Conservation (phyloP, 2,113 vertebrate genomes). For the cat (Felis catus) region F.catus_Fca126_mat1.0 CM031412.1:150270501-150271000, state of each 20-base stretch:
- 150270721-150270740: background rate
- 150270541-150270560: conserved; percentile 34
- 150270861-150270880: conserved; percentile 31
- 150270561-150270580: background rate
- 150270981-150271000: background rate
- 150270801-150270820: conserved; percentile 27
- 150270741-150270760: background rate
- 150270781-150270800: background rate
- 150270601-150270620: background rate
- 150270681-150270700: background rate
- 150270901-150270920: conserved; percentile 2
- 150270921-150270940: background rate
- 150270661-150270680: conserved; percentile 2
- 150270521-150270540: background rate
- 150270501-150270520: background rate
- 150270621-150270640: conserved; percentile 22
- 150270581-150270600: background rate
- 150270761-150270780: background rate
- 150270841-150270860: background rate
- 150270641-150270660: background rate
- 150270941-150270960: background rate
- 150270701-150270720: background rate
- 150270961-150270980: background rate
- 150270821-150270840: conserved; percentile 9
- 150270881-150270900: background rate